Percentiles rank a stretch among this genome's conserved stretches.
These are phyloP conservation scores for Anoplophora glabripennis DNA, from an alignment of 1,140 invertebrate genomes.

Conservation along the genomic window DNA sequence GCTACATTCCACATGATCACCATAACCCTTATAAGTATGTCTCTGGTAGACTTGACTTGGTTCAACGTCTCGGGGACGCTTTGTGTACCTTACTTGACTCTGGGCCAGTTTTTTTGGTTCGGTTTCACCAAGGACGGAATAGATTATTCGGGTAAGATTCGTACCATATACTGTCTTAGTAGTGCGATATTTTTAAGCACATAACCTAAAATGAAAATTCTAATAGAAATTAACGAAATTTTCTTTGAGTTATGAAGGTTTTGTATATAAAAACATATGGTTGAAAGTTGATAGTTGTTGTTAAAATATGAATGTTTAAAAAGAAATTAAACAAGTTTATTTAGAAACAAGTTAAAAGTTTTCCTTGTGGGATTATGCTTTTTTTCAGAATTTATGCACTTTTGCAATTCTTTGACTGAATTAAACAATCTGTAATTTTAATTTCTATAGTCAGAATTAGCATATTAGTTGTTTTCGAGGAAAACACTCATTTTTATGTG, in stretches of 20 bases:
- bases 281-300: neutral
- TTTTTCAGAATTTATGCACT: neutral
- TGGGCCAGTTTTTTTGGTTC: slow-evolving; percentile 48
- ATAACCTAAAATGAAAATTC: too few species aligned
- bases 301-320: neutral
- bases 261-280: too few species aligned
- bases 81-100: slow-evolving; percentile 41
- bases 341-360: too few species aligned
- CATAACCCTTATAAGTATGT: slow-evolving; percentile 46
- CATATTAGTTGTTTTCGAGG: too few species aligned
- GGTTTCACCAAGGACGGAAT: slow-evolving; percentile 34
- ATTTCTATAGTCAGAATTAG: too few species aligned
- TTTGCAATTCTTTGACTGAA: too few species aligned
- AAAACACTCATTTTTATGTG: too few species aligned
- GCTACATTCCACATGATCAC: slow-evolving; percentile 45
- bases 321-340: neutral
- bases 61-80: slow-evolving; percentile 41
- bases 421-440: too few species aligned
- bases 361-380: neutral
- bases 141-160: slow-evolving; percentile 33
- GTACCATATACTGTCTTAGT: neutral
- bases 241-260: too few species aligned
- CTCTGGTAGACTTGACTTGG: slow-evolving; percentile 44
- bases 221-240: too few species aligned
- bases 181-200: neutral